Evolutionary conservation across 2,113 vertebrate genomes (phyloP).

Genomic region (Leucopsar rothschildi): DNA sequence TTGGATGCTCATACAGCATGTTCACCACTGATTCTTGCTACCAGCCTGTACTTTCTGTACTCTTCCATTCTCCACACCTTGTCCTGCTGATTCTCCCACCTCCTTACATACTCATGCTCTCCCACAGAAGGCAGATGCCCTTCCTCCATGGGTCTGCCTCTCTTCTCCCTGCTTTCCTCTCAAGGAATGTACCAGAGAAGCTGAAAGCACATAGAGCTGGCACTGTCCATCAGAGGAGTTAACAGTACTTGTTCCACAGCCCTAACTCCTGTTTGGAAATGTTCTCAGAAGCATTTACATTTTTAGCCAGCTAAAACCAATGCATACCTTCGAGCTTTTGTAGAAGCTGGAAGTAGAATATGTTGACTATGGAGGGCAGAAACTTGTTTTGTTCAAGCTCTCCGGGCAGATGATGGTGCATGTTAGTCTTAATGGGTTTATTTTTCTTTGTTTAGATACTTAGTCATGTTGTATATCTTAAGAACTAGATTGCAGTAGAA

Average conservation of each 20-base stretch:
- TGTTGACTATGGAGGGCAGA: not conserved
- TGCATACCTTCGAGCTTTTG: accelerated
- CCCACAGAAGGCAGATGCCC: not conserved
- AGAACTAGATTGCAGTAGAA: not conserved
- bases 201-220: not conserved
- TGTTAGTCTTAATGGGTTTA: not conserved
- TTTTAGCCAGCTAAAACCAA: not conserved
- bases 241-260: not conserved
- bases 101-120: accelerated
- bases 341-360: not conserved
- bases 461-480: not conserved
- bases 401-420: not conserved
- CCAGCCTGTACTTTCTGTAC: not conserved
- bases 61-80: not conserved
- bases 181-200: not conserved
- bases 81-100: not conserved
- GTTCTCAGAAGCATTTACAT: not conserved
- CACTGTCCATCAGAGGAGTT: not conserved
- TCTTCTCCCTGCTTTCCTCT: not conserved
- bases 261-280: not conserved
- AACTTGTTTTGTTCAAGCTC: not conserved
- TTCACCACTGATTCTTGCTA: not conserved
- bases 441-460: not conserved
- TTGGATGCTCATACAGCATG: not conserved
- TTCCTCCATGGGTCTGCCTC: not conserved